Percentiles rank a stretch among this genome's conserved stretches.
These are phyloP conservation scores for Panulirus ornatus DNA, from an alignment of 1,140 invertebrate species.

Conservation along the genomic window DNA sequence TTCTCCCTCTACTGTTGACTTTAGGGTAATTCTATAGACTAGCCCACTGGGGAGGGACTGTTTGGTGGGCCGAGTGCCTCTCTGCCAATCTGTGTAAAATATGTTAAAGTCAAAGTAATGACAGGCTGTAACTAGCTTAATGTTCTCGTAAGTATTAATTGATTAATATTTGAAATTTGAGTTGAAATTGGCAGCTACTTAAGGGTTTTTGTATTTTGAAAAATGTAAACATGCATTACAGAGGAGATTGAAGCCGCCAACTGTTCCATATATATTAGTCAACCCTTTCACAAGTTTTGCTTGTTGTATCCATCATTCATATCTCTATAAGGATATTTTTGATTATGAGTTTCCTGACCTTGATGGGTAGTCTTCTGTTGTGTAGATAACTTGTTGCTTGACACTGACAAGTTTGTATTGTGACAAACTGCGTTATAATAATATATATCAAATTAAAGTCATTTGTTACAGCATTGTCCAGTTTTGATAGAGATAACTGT, in stretches of 20 bases:
- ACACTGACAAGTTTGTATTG: conserved; percentile 44
- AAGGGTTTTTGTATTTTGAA: background rate
- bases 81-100: background rate
- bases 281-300: conserved; percentile 24
- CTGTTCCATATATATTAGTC: conserved; percentile 17
- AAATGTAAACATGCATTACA: background rate
- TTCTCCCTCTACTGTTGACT: conserved; percentile 39
- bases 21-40: conserved; percentile 47
- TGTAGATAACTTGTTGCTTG: conserved; percentile 35
- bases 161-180: background rate
- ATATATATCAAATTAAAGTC: conserved; percentile 18
- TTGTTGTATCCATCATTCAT: conserved; percentile 43
- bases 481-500: conserved; percentile 46
- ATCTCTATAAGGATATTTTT: background rate
- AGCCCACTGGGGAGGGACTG: conserved; percentile 12
- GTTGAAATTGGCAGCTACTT: background rate
- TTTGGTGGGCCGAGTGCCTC: conserved; percentile 1
- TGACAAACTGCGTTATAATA: conserved; percentile 52
- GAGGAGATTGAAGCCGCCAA: background rate
- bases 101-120: background rate
- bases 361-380: conserved; percentile 23
- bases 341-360: conserved; percentile 3
- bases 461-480: conserved; percentile 46
- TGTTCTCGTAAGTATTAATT: background rate
- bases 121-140: background rate